These are phyloP conservation scores for Squalus acanthias DNA, from an alignment of 2,797 vertebrate genomes.

Conservation along the genomic window DNA sequence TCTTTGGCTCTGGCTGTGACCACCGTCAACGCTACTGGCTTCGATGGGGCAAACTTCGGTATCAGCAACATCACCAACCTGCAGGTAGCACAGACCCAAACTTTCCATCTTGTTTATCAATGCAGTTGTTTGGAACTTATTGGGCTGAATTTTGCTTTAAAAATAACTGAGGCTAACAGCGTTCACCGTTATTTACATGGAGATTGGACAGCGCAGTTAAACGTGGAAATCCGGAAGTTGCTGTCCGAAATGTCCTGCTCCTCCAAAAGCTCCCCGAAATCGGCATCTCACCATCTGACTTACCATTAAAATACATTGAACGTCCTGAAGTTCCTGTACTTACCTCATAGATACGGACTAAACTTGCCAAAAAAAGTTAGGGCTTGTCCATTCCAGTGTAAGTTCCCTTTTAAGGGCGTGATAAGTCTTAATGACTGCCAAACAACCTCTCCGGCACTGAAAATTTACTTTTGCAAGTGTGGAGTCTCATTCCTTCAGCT, in stretches of 20 bases:
- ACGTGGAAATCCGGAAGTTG: background rate
- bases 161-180: background rate
- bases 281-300: background rate
- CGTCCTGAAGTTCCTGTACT: background rate
- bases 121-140: slow-evolving; percentile 23
- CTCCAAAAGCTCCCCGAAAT: background rate
- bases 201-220: background rate
- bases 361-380: background rate
- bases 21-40: slow-evolving; percentile 62
- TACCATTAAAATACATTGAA: background rate
- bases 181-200: background rate
- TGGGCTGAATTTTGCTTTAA: background rate
- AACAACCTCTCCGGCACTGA: too few relatives aligned
- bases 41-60: slow-evolving; percentile 61
- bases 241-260: background rate
- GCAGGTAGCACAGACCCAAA: slow-evolving; percentile 60
- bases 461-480: background rate
- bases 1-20: slow-evolving; percentile 73
- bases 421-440: background rate
- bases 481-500: background rate
- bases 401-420: background rate
- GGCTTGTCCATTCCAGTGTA: background rate
- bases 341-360: background rate
- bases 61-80: slow-evolving; percentile 63
- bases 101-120: background rate